Evolutionary conservation across 2,797 vertebrate species (phyloP), one percentile per base, ranked within the genome.

Genomic region (Acanthurus leucopareius): DNA sequence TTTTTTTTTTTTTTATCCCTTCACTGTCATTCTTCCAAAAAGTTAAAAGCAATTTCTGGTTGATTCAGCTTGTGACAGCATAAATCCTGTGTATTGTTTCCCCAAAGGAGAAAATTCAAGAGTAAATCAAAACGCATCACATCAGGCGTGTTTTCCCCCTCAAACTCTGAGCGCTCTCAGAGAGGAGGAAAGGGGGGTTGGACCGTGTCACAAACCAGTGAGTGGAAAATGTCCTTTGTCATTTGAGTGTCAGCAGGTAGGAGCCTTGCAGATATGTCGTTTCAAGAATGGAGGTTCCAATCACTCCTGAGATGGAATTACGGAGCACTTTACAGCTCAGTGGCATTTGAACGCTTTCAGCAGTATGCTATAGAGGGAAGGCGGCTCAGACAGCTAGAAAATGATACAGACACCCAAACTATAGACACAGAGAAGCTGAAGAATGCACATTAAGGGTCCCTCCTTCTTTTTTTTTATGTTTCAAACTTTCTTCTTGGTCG

Each of bases 251-350:
- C 86, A 88, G 88, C 86, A 88, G 91, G 84, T 91, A 80, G 84
- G 78, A 85, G 75, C 67, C 73, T 83, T 69, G 75, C 83, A 89
- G 82, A 92, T 87, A 71, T 62, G 80, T 48, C 80, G 73, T 86
- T 90, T 91, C 58, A 49, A 90, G 80, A 91, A 89, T 69, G 87
- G 66, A 84, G 83, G 64, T 71, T 89, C 79, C 84, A 86, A 87
- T 93, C 87, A 88, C 87, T 84, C 89, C 86, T 83, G 83, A 93
- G 94, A 92, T 91, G 86, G 88, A 93, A 94, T 92, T 87, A 93
- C 66, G 56, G 84, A 86, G 81, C 87, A 85, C 89, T 92, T 94
- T 89, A 90, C 93, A 92, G 83, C 84, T 92, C 86, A 82, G 73
- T 89, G 88, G 85, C 86, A 86, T 91, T 83, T 79, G 64, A 89